Base-by-base conservation (phyloP, 2,797 vertebrate species). In the Channallabes apus region DNA sequence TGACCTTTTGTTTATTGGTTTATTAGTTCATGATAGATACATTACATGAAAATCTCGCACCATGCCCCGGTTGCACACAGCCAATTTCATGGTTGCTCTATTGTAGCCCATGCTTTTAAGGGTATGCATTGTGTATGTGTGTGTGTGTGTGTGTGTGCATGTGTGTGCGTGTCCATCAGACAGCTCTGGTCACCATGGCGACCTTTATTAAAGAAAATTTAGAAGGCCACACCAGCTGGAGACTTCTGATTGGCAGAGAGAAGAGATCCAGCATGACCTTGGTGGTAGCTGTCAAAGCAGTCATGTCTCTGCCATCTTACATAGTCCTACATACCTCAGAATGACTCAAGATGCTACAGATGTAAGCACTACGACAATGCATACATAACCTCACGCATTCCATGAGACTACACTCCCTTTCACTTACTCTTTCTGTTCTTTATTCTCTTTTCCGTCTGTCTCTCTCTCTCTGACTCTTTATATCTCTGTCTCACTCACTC, bases 201-300 rank as follows among this genome's bases (percentile, higher is more conserved):
- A 95, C 93, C 93, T 95, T 93, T 93, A 91, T 93, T 93, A 93
- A 91, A 94, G 92, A 91, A 94, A 89, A 90, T 92, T 92, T 93
- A 92, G 91, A 82, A 88, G 89, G 90, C 92, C 92, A 92, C 68
- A 88, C 92, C 92, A 93, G 92, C 92, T 92, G 91, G 90, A 90
- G 92, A 80, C 92, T 89, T 92, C 92, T 94, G 93, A 94, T 94
- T 94, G 94, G 94, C 91, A 92, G 93, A 92, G 89, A 89, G 85
- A 86, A 89, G 77, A 91, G 90, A 93, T 91, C 91, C 92, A 91
- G 93, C 94, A 95, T 90, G 90, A 91, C 90, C 90, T 91, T 91
- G 90, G 93, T 91, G 93, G 91, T 93, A 85, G 93, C 92, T 94
- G 91, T 93, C 93, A 93, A 91, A 94, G 92, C 93, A 90, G 90